Percentiles rank a stretch among this genome's conserved stretches.
Evolutionary conservation across 2,113 vertebrate species (phyloP).

Genomic region (Hypomesus transpacificus): DNA sequence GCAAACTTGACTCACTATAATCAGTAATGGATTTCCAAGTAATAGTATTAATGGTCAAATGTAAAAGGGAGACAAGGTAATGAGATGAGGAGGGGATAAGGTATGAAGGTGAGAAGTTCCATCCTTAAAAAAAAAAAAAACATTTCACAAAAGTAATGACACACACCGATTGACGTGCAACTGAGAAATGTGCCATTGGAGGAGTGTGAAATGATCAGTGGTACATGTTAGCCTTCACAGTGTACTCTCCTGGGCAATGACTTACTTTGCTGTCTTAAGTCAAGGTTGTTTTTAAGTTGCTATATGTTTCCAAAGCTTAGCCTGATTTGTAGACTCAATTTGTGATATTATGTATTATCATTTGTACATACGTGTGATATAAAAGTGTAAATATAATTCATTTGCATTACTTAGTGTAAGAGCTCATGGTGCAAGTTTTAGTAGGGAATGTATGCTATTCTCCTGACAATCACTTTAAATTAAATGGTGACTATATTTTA

Average conservation of each 20-base stretch:
- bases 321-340: slow-evolving; percentile 41
- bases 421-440: slow-evolving; percentile 47
- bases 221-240: slow-evolving; percentile 1
- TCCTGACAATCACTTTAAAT: slow-evolving; percentile 72
- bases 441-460: slow-evolving; percentile 46
- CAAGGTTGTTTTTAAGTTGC: neutral
- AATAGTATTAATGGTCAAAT: too few species aligned
- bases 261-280: slow-evolving; percentile 10
- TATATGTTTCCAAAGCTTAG: slow-evolving; percentile 41
- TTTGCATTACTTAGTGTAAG: slow-evolving; percentile 48
- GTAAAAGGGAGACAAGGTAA: too few species aligned
- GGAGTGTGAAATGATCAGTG: too few species aligned
- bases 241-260: neutral
- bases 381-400: slow-evolving; percentile 36
- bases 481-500: slow-evolving; percentile 66
- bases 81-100: too few species aligned
- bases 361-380: slow-evolving; percentile 65
- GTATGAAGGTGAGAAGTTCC: too few species aligned
- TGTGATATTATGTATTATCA: slow-evolving; percentile 52
- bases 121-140: too few species aligned
- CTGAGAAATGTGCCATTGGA: too few species aligned
- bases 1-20: too few species aligned
- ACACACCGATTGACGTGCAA: too few species aligned
- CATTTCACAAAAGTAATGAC: too few species aligned
- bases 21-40: too few species aligned